Conservation (phyloP, 2,888 invertebrate species). For the Tachina grossa region DNA sequence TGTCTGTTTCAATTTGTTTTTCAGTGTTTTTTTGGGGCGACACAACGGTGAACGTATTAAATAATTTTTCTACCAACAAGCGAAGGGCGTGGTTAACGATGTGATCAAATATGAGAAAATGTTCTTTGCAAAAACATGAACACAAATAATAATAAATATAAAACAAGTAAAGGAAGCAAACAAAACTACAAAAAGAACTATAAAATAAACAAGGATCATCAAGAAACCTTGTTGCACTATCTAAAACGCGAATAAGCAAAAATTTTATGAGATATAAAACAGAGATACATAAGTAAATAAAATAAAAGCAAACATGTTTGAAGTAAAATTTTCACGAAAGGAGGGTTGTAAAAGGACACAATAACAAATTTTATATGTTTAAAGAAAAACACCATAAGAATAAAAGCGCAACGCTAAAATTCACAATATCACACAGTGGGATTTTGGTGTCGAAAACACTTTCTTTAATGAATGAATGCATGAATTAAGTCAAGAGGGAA, state of each 20-base stretch:
- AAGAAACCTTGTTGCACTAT: slow-evolving; percentile 53
- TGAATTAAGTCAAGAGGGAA: too few species aligned
- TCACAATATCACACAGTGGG: slow-evolving; percentile 29
- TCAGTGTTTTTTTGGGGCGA: slow-evolving; percentile 23
- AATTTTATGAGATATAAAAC: slow-evolving; percentile 17
- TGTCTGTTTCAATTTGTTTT: slow-evolving; percentile 21
- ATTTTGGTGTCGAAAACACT: too few species aligned
- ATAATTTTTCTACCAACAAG: slow-evolving; percentile 58
- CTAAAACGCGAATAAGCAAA: slow-evolving; percentile 16
- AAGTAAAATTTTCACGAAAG: slow-evolving; percentile 7
- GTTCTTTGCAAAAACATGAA: slow-evolving; percentile 55
- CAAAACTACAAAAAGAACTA: slow-evolving; percentile 15
- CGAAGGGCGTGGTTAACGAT: slow-evolving; percentile 64
- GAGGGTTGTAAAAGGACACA: slow-evolving; percentile 46
- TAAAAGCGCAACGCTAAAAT: slow-evolving; percentile 54
- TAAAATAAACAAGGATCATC: slow-evolving; percentile 55
- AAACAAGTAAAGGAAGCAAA: slow-evolving; percentile 32
- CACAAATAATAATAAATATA: slow-evolving; percentile 43
- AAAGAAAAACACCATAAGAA: not conserved
- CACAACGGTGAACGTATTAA: slow-evolving; percentile 39
- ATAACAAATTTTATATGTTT: slow-evolving; percentile 7
- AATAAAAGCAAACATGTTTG: slow-evolving; percentile 18
- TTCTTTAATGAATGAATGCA: too few species aligned
- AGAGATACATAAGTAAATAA: not conserved
- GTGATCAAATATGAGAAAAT: slow-evolving; percentile 68